Base-by-base conservation (phyloP, 2,797 vertebrate species). In the Microctenopoma steveboyesi region DNA sequence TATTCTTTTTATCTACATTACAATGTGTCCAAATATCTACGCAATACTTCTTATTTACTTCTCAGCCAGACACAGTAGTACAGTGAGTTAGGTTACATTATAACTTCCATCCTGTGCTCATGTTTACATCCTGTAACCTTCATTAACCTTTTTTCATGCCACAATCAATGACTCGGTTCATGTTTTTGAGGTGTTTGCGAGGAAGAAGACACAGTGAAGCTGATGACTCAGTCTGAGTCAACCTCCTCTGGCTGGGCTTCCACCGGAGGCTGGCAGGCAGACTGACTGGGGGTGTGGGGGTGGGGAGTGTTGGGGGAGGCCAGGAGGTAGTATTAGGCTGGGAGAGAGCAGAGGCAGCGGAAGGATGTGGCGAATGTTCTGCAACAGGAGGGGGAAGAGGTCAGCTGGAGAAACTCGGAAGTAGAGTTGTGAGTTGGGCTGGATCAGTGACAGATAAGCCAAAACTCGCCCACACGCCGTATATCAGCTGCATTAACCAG, bases 401-500 rank as follows among this genome's bases (percentile, higher is more conserved):
- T 93, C 92, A 92, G 89, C 79, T 90, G 90, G 86, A 86, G 90
- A 91, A 92, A 93, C 89, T 89, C 81, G 80, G 87, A 92, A 91
- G 83, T 84, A 42, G 79, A 89, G 75, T 77, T 88, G 79, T 69
- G 81, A 86, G 70, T 68, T 61, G 43, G 68, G 81, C 58, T 77
- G 78, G 83, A 86, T 86, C 77, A 0, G 72, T 85, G 82, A 80
- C 81, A 86, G 75, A 82, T 74, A 45, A 69, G 59, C 60, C 72
- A 62, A 72, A 78, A 77, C 35, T 56, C 74, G 35, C 82, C 74
- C 82, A 72, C 84, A 74, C 54, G 7, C 77, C 75, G 39, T 81
- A 40, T 64, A 81, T 83, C 68, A 60, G 63, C 63, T 55, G 57
- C 18, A 46, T 54, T 64, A 87, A 73, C 30, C 48, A 47, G 65